Evolutionary conservation across 2,888 invertebrate genomes (phyloP).

Genomic region (Fabriciana adippe): DNA sequence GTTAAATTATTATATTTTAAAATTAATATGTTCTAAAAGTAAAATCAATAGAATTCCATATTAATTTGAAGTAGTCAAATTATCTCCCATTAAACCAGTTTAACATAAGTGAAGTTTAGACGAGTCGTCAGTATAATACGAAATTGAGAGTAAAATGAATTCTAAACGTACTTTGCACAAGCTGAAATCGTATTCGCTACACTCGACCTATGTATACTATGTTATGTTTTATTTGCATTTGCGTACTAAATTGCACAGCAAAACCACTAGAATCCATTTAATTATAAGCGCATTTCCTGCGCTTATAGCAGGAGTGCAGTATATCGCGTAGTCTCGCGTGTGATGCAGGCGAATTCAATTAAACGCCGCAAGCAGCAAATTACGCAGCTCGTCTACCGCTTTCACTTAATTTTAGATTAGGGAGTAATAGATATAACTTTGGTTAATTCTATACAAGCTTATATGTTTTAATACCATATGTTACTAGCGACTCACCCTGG

Average conservation of each 20-base stretch:
- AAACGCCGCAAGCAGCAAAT: constrained; percentile 6
- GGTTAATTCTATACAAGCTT: neutral
- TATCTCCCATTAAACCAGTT: no score
- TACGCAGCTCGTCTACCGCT: constrained; percentile 10
- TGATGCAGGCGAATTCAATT: constrained; percentile 20
- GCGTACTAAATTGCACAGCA: constrained; percentile 3
- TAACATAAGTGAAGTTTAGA: no score
- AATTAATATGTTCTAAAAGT: no score
- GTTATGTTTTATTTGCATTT: neutral
- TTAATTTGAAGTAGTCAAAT: no score
- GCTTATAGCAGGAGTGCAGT: neutral
- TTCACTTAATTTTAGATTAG: neutral
- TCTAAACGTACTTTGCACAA: no score
- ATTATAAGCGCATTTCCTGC: constrained; percentile 7
- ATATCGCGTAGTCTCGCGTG: neutral
- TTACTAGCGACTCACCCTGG: neutral
- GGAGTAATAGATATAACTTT: neutral
- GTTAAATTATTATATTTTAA: no score
- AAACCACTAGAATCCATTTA: constrained; percentile 12
- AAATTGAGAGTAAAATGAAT: no score
- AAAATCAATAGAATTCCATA: no score
- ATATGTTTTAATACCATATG: neutral
- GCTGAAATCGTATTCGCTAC: no score
- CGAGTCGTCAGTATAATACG: no score
- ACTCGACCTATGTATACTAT: neutral